Conservation (phyloP, 2,797 vertebrate species). For the Chelon labrosus region DNA sequence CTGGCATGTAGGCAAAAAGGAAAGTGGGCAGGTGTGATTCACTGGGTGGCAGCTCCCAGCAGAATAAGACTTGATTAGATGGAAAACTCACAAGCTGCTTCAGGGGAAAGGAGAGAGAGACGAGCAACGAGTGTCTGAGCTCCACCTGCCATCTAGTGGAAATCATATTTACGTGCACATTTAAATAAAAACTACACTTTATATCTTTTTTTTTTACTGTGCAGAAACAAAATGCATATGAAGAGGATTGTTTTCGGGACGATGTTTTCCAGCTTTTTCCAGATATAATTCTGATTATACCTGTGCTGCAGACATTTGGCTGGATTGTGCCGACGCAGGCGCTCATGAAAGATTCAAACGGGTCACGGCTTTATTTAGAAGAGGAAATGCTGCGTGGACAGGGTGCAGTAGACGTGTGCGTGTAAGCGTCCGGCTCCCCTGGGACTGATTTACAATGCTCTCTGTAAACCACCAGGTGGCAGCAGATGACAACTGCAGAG, state of each 20-base stretch:
- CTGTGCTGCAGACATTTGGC: neutral
- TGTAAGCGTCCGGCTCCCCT: neutral
- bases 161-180: conserved; percentile 12
- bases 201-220: neutral
- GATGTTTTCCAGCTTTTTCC: no score
- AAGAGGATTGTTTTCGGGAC: no score
- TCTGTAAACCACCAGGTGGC: conserved; percentile 78
- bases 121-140: conserved; percentile 41
- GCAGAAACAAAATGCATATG: neutral
- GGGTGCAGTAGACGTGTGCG: conserved; percentile 21
- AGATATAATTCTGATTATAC: no score
- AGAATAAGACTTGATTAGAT: conserved; percentile 80
- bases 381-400: conserved; percentile 54
- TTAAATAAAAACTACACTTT: neutral
- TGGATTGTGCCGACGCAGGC: conserved; percentile 24
- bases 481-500: conserved; percentile 53
- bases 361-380: conserved; percentile 61
- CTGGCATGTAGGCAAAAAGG: conserved; percentile 46
- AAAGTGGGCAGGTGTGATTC: conserved; percentile 80
- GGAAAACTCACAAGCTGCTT: conserved; percentile 66
- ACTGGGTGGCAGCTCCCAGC: conserved; percentile 68
- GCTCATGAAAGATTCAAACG: conserved; percentile 53
- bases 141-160: conserved; percentile 86
- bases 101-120: conserved; percentile 4
- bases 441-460: conserved; percentile 40